Evolutionary conservation across 1,140 invertebrate genomes (phyloP).

Genomic region (Potamilus streckersoni): DNA sequence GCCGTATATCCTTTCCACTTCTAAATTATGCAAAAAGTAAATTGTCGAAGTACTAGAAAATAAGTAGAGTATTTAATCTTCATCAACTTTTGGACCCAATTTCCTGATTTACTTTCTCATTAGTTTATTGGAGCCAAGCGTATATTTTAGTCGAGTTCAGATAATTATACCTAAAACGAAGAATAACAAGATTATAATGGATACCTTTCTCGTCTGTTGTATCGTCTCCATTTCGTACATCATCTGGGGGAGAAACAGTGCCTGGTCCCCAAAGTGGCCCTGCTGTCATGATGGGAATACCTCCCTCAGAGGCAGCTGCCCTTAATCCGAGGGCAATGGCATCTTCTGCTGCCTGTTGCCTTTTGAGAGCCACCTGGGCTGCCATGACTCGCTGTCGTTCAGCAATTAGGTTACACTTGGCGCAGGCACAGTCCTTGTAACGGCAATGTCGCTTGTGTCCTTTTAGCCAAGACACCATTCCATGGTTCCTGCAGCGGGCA

Average conservation of each 20-base stretch:
- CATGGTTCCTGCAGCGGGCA: slow-evolving; percentile 82
- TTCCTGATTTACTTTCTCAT: no score
- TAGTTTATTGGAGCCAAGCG: no score
- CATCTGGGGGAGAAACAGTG: slow-evolving; percentile 52
- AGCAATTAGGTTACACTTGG: slow-evolving; percentile 84
- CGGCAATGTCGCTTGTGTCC: slow-evolving; percentile 92
- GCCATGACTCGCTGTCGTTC: slow-evolving; percentile 68
- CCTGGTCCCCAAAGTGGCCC: slow-evolving; percentile 85
- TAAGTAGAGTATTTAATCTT: no score
- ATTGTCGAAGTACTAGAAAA: no score
- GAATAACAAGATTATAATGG: neutral
- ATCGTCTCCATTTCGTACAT: slow-evolving; percentile 6
- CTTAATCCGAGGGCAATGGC: slow-evolving; percentile 92
- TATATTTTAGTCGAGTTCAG: no score
- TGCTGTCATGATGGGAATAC: slow-evolving; percentile 84
- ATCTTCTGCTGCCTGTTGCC: slow-evolving; percentile 97
- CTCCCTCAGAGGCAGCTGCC: slow-evolving; percentile 87
- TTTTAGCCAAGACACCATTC: slow-evolving; percentile 84
- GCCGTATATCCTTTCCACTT: no score
- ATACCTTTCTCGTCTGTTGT: slow-evolving; percentile 15
- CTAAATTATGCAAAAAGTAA: no score
- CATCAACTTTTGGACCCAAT: no score
- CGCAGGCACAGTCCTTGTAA: slow-evolving; percentile 83
- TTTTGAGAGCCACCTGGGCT: slow-evolving; percentile 91
- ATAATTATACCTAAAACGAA: neutral